These are phyloP conservation scores for Melanostigma gelatinosum DNA, from an alignment of 2,113 vertebrate genomes.

Conservation along the genomic window DNA sequence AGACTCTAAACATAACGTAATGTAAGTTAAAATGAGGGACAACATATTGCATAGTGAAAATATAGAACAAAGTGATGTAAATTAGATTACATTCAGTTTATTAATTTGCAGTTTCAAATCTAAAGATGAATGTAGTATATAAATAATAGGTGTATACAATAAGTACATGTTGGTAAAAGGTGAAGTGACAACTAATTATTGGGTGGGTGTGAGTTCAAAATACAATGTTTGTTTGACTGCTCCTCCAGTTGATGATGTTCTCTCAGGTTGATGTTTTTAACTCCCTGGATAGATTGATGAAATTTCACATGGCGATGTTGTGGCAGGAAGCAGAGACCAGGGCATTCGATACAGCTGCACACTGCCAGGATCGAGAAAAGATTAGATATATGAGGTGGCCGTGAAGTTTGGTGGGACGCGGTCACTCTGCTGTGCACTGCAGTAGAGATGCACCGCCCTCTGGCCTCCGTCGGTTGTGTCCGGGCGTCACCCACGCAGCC, in stretches of 20 bases:
- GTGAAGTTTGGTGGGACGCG: conserved; percentile 16
- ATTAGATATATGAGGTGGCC: conserved; percentile 34
- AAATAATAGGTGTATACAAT: not conserved
- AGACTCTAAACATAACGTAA: not conserved
- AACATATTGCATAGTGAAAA: not conserved
- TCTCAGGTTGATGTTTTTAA: not conserved
- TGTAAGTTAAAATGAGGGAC: not conserved
- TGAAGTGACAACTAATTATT: conserved; percentile 2
- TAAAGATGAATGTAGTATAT: not conserved
- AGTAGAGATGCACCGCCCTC: conserved; percentile 5
- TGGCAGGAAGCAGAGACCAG: conserved; percentile 1
- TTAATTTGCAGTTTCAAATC: not conserved
- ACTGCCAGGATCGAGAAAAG: conserved; percentile 30
- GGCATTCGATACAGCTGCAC: conserved; percentile 33
- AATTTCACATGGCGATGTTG: conserved; percentile 29
- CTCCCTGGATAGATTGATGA: conserved; percentile 23
- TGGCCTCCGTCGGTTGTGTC: not conserved
- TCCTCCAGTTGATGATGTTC: not conserved
- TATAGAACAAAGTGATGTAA: not conserved
- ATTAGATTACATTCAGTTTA: not conserved
- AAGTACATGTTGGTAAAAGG: not conserved
- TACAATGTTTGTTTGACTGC: not conserved
- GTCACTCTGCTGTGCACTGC: conserved; percentile 20
- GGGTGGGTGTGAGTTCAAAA: not conserved
- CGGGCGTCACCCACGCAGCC: not conserved